Conservation (phyloP, 1,140 invertebrate genomes). For the Elymnias hypermnestra region DNA sequence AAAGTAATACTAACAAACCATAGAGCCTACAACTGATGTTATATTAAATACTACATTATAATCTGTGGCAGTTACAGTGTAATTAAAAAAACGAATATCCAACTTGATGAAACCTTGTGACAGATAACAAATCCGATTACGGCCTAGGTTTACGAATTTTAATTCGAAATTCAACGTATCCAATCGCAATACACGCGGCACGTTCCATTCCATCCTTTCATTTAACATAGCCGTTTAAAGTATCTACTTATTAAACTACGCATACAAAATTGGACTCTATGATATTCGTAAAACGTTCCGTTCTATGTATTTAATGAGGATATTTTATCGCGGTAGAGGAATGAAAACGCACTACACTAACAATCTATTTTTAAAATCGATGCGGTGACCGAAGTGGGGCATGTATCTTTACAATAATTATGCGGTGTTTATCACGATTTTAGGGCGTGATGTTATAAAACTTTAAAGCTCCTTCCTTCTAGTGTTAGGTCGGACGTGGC, state of each 20-base stretch:
- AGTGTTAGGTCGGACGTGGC: too few relatives aligned
- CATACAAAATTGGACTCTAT: slow-evolving; percentile 33
- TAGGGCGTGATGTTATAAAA: slow-evolving; percentile 8
- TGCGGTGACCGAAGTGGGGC: slow-evolving; percentile 60
- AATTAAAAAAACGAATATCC: background rate
- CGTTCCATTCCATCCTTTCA: slow-evolving; percentile 37
- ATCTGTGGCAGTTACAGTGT: background rate
- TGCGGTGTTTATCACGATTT: slow-evolving; percentile 37
- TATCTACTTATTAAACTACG: background rate
- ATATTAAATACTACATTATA: too few relatives aligned
- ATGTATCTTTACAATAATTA: slow-evolving; percentile 54
- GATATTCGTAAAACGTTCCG: slow-evolving; percentile 18
- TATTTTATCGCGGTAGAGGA: slow-evolving; percentile 42
- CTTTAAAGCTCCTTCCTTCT: too few relatives aligned
- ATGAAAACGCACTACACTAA: slow-evolving; percentile 47
- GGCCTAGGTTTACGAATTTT: slow-evolving; percentile 4
- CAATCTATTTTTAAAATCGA: slow-evolving; percentile 69
- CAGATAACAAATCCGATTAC: slow-evolving; percentile 5
- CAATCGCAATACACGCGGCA: slow-evolving; percentile 21
- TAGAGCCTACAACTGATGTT: too few relatives aligned
- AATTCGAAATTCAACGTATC: slow-evolving; percentile 13
- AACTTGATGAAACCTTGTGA: slow-evolving; percentile 7
- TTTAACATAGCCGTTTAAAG: slow-evolving; percentile 34
- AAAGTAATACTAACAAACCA: too few relatives aligned
- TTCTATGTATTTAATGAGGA: slow-evolving; percentile 23